These are phyloP conservation scores for Corythornis vintsioides DNA, from an alignment of 2,113 vertebrate species.

Conservation along the genomic window DNA sequence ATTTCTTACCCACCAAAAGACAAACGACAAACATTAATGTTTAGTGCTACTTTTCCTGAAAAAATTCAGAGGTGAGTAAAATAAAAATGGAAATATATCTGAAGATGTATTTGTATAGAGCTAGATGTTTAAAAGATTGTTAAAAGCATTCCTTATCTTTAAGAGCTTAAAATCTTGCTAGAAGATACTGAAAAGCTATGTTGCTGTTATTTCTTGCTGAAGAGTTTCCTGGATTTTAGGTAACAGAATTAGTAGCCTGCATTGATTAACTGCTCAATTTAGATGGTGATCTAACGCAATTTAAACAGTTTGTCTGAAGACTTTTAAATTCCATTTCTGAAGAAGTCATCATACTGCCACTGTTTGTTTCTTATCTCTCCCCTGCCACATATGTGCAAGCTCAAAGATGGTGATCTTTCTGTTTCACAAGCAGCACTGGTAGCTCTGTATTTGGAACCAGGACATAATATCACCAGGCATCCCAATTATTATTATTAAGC, in stretches of 20 bases:
- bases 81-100: background rate
- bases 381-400: background rate
- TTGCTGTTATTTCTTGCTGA: background rate
- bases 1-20: slow-evolving; percentile 82
- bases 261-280: background rate
- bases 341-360: background rate
- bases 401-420: background rate
- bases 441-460: background rate
- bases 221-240: background rate
- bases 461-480: background rate
- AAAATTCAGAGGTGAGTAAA: slow-evolving; percentile 87
- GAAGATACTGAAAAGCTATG: background rate
- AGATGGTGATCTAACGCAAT: background rate
- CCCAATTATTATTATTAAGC: background rate
- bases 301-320: background rate
- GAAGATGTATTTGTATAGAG: background rate
- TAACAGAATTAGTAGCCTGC: background rate
- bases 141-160: background rate
- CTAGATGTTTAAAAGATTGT: background rate
- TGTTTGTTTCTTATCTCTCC: background rate
- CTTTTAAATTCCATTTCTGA: background rate
- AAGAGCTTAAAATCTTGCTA: background rate
- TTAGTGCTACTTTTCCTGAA: slow-evolving; percentile 94
- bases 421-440: background rate
- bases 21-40: slow-evolving; percentile 91